Conservation (phyloP, 2,113 vertebrate species). For the Sinocyclocheilus rhinocerous region DNA sequence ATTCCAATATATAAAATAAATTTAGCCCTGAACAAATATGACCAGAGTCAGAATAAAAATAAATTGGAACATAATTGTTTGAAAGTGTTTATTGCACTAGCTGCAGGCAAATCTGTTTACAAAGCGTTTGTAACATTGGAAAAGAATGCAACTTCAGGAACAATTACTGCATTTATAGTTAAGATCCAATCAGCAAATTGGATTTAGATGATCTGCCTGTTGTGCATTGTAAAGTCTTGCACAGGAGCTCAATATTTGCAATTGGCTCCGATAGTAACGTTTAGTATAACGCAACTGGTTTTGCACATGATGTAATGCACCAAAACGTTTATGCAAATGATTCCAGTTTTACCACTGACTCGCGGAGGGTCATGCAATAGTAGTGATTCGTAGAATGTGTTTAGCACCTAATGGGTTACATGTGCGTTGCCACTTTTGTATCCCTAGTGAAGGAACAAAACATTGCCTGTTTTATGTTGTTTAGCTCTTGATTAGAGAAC, state of each 20-base stretch:
- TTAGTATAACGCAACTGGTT: constrained; percentile 54
- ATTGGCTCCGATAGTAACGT: constrained; percentile 32
- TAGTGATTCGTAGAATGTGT: constrained; percentile 46
- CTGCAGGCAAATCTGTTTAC: constrained; percentile 18
- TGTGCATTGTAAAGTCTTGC: constrained; percentile 52
- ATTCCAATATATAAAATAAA: background rate
- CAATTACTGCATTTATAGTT: background rate
- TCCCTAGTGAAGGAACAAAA: constrained; percentile 65
- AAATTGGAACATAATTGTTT: background rate
- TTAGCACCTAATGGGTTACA: constrained; percentile 44
- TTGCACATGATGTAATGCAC: constrained; percentile 80
- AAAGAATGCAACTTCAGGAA: constrained; percentile 16
- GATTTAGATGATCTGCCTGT: constrained; percentile 67
- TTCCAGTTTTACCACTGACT: constrained; percentile 76
- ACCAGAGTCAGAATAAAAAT: constrained; percentile 2
- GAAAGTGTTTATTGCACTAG: constrained; percentile 25
- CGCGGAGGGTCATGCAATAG: constrained; percentile 70
- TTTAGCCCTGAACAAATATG: constrained; percentile 4
- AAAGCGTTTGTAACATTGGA: background rate
- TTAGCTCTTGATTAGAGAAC: constrained; percentile 61
- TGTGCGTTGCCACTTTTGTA: constrained; percentile 57
- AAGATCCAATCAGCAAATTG: constrained; percentile 51
- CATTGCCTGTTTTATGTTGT: constrained; percentile 65
- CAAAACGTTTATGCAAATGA: constrained; percentile 77
- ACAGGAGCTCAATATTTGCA: constrained; percentile 25